Conservation (phyloP, 1,140 invertebrate species). For the Listronotus bonariensis region DNA sequence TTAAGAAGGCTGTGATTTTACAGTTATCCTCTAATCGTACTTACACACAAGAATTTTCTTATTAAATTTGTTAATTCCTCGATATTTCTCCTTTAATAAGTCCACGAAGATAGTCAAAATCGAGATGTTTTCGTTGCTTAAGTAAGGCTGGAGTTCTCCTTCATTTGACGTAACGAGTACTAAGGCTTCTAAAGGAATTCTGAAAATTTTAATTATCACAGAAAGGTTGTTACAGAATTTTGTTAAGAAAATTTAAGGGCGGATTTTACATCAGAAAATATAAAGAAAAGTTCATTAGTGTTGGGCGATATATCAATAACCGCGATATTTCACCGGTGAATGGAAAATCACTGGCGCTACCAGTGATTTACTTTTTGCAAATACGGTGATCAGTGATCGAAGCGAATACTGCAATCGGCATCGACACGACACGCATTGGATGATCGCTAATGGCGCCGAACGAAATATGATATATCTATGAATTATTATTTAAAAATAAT, state of each 20-base stretch:
- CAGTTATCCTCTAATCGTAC: no score
- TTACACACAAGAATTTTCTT: constrained; percentile 38
- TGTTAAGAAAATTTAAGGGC: no score
- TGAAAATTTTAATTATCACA: constrained; percentile 32
- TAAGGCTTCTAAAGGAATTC: constrained; percentile 37
- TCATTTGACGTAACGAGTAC: constrained; percentile 33
- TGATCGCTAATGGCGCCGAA: not conserved
- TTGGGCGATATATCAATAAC: no score
- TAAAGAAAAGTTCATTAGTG: not conserved
- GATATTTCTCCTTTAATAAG: constrained; percentile 27
- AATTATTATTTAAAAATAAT: no score
- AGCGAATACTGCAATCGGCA: not conserved
- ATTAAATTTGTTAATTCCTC: constrained; percentile 15
- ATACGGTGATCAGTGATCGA: no score
- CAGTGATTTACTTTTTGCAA: no score
- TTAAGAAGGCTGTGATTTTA: no score
- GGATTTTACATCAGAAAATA: not conserved
- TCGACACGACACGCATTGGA: no score
- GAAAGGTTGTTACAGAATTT: no score
- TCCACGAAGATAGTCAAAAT: constrained; percentile 34
- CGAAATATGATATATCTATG: no score
- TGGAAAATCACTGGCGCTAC: no score
- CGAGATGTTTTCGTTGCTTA: constrained; percentile 19
- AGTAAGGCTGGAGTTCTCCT: constrained; percentile 30
- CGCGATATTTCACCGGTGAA: no score